These are phyloP conservation scores for Tetramorium parvispinum DNA, from an alignment of 1,140 invertebrate genomes.

Conservation along the genomic window DNA sequence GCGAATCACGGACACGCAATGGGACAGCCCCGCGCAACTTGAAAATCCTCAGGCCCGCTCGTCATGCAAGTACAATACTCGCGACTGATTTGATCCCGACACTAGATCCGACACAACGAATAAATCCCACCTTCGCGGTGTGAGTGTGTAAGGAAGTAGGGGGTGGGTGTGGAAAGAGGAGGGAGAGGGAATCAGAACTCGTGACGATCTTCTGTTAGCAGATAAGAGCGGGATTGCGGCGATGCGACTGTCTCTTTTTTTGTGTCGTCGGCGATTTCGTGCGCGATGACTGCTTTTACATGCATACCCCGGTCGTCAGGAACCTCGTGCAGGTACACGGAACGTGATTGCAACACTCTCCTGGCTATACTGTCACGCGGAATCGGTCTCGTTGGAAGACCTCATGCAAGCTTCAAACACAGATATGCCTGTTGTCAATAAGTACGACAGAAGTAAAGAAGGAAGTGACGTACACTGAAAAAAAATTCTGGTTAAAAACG, in stretches of 20 bases:
- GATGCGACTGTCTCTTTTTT: conserved; percentile 37
- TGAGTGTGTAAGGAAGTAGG: conserved; percentile 31
- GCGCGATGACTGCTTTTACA: neutral
- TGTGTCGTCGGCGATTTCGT: neutral
- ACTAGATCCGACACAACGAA: conserved; percentile 64
- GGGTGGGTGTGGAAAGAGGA: conserved; percentile 11
- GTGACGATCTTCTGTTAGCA: conserved; percentile 65
- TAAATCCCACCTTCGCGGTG: conserved; percentile 66
- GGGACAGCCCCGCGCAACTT: neutral
- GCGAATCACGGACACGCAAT: neutral
- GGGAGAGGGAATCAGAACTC: conserved; percentile 65
- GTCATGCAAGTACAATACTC: conserved; percentile 45
- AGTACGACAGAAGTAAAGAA: neutral
- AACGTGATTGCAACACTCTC: neutral
- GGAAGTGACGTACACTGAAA: no score
- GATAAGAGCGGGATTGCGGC: conserved; percentile 41
- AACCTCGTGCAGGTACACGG: neutral
- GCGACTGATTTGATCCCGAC: conserved; percentile 56
- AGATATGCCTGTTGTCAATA: no score
- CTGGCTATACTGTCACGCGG: no score
- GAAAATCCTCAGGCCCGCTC: neutral
- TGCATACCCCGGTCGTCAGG: neutral
- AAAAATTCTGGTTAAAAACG: no score
- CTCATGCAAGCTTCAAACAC: neutral
- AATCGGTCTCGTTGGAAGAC: neutral